These are phyloP conservation scores for Tribolium freemani DNA, from an alignment of 2,888 invertebrate species.

Conservation along the genomic window DNA sequence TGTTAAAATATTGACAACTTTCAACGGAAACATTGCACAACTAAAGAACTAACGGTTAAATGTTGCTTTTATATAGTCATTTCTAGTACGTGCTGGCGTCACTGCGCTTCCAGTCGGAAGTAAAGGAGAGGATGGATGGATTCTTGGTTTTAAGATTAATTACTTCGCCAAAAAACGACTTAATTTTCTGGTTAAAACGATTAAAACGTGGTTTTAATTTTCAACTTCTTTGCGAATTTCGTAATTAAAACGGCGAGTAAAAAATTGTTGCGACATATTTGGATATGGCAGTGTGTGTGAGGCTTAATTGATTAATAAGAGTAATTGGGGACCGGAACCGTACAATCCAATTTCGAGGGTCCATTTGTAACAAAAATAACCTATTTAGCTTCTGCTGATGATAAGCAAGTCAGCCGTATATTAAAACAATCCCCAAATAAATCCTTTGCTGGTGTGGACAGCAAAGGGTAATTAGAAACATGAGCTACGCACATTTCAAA, in stretches of 20 bases:
- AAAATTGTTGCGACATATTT: neutral
- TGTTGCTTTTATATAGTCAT: slow-evolving; percentile 42
- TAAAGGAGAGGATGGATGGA: slow-evolving; percentile 15
- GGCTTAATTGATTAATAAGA: slow-evolving; percentile 5
- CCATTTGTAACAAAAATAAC: slow-evolving; percentile 26
- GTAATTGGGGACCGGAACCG: neutral
- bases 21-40: slow-evolving; percentile 47
- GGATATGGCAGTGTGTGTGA: neutral
- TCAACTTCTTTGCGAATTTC: neutral
- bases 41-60: slow-evolving; percentile 29
- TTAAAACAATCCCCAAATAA: slow-evolving; percentile 18
- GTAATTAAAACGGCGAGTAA: neutral
- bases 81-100: slow-evolving; percentile 22
- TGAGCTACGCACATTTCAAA: neutral
- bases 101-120: slow-evolving; percentile 40
- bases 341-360: slow-evolving; percentile 14
- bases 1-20: slow-evolving; percentile 39
- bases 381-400: slow-evolving; percentile 16
- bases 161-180: neutral
- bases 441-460: slow-evolving; percentile 16
- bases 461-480: slow-evolving; percentile 7
- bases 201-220: no score
- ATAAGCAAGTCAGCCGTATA: slow-evolving; percentile 18
- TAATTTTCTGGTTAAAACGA: neutral
- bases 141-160: neutral